Conservation (phyloP, 2,797 vertebrate species). For the Clarias pachynema region DNA sequence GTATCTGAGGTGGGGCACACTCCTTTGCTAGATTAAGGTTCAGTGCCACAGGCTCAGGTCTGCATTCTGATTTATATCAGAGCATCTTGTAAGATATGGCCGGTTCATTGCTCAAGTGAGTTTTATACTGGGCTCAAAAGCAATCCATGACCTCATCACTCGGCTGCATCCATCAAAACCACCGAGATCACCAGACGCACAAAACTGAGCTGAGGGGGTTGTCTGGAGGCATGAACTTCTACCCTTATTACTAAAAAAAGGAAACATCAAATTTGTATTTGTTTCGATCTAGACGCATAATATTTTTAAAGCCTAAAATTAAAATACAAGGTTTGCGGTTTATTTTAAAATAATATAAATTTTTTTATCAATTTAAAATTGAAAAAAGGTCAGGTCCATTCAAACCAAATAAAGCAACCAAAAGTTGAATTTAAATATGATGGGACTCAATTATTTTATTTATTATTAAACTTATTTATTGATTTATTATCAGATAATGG, state of each 20-base stretch:
- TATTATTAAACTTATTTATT: background rate
- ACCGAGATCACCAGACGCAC: background rate
- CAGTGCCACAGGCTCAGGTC: slow-evolving; percentile 29
- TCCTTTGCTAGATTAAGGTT: background rate
- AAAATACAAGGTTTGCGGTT: background rate
- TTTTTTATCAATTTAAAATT: background rate
- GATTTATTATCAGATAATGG: background rate
- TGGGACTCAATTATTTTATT: background rate
- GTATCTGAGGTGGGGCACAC: slow-evolving; percentile 13
- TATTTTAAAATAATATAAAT: background rate
- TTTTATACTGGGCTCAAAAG: slow-evolving; percentile 59
- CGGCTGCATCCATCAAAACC: slow-evolving; percentile 51
- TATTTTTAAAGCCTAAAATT: slow-evolving; percentile 10
- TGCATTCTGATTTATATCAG: slow-evolving; percentile 65
- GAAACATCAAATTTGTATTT: background rate
- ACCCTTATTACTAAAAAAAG: background rate
- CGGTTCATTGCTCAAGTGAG: slow-evolving; percentile 49
- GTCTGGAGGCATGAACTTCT: background rate
- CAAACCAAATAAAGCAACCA: background rate
- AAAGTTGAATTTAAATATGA: background rate
- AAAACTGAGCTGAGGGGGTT: background rate
- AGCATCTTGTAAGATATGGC: slow-evolving; percentile 45
- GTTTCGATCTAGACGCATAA: background rate
- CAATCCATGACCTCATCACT: slow-evolving; percentile 60
- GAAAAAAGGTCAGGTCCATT: background rate